Base-by-base conservation (phyloP, 2,888 invertebrate species). In the Pollenia labialis region DNA sequence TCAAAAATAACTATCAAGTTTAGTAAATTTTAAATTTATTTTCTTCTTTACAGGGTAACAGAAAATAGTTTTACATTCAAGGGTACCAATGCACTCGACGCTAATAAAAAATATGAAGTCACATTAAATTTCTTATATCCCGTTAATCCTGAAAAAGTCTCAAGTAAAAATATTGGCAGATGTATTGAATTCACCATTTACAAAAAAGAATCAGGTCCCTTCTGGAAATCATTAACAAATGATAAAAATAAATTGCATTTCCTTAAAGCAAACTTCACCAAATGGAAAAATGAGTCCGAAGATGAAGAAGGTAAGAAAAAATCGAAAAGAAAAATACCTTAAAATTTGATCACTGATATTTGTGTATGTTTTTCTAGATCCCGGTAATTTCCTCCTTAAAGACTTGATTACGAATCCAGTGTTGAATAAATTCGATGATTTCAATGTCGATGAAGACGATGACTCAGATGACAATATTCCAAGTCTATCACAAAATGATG, bases 211-310 rank as follows among this genome's bases (percentile, higher is more conserved):
- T 95, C 95, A 69, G 97, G 96, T 85, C 95, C 97, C 1, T 98
- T 96, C 93, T 99, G 99, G 99, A 96, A 98, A 76, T 95, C 96
- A 89, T 94, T 99, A 90, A 97, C 97, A 81, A 97, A 97, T 92
- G 97, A 97, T 90, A 97, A 96, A 91, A 96, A 96, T 93, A 99
- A 99, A 94, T 96, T 96, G 90, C 98, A 98, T 93, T 99, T 98
- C 96, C 95, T 99, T 90, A 99, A 99, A 94, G 97, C 98, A 90
- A 99, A 99, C 93, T 99, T 99, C 93, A 97, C 98, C 93, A 98
- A 98, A 94, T 99, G 99, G 99, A 96, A 96, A 94, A 99, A 99
- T 94, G 99, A 99, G 94, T 99, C 99, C 87, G 97, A 97, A 77
- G 97, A 96, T 11, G 97, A 97, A 89, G 98, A 97, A 89, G 95